Conservation (phyloP, 2,888 invertebrate genomes). For the Xestia rhomboidea region DNA sequence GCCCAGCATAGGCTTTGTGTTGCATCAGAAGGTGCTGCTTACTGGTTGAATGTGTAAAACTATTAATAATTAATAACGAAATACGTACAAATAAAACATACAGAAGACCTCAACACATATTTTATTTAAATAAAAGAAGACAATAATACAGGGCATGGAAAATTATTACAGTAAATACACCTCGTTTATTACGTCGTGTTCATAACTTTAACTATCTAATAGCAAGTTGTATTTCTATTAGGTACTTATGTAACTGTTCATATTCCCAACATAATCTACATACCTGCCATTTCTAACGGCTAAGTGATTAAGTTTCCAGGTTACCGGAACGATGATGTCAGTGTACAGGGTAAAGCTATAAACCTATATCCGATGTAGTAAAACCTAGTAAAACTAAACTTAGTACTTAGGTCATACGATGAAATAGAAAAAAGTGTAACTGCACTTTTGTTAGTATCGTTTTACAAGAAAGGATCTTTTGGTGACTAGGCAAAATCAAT, state of each 20-base stretch:
- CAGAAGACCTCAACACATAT: too few relatives aligned
- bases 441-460: background rate
- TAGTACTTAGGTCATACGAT: constrained; percentile 19
- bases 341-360: background rate
- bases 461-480: background rate
- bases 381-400: constrained; percentile 3
- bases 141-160: too few relatives aligned
- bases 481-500: background rate
- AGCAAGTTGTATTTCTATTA: background rate
- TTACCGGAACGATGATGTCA: constrained; percentile 16
- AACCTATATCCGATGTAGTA: constrained; percentile 20
- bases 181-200: too few relatives aligned
- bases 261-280: background rate
- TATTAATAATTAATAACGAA: too few relatives aligned
- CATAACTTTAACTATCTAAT: background rate
- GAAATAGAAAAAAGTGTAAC: background rate
- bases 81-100: too few relatives aligned
- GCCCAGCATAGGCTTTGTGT: too few relatives aligned
- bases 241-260: background rate
- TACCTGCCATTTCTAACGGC: background rate
- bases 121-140: too few relatives aligned
- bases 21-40: too few relatives aligned
- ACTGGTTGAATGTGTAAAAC: too few relatives aligned
- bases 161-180: too few relatives aligned
- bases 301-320: constrained; percentile 29